These are phyloP conservation scores for Malurus splendens DNA, from an alignment of 2,797 vertebrate species.

Conservation along the genomic window DNA sequence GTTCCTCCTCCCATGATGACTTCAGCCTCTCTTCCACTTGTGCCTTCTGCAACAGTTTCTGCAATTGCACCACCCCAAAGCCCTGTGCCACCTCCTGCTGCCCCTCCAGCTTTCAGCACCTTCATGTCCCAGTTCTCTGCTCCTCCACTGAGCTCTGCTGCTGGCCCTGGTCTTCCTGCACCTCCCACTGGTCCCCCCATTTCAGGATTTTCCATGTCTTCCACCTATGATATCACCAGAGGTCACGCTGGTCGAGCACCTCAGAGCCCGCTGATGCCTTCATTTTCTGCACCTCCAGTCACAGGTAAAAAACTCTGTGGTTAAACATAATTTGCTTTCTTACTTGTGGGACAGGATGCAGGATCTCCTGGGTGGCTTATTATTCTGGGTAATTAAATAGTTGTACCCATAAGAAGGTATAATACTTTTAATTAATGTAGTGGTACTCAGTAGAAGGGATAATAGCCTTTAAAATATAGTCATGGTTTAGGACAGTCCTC, in stretches of 20 bases:
- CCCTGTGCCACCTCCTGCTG: not conserved
- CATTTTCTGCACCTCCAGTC: constrained; percentile 77
- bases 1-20: constrained; percentile 46
- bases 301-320: constrained; percentile 70
- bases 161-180: constrained; percentile 49
- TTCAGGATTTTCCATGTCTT: constrained; percentile 78
- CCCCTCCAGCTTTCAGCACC: constrained; percentile 19
- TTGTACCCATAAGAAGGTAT: not conserved
- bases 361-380: not conserved
- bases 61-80: not conserved
- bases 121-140: constrained; percentile 1
- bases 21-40: constrained; percentile 49
- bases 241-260: constrained; percentile 92
- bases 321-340: not conserved
- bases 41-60: not conserved
- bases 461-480: not conserved
- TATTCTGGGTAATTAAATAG: not conserved
- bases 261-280: constrained; percentile 92
- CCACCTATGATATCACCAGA: constrained; percentile 88
- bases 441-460: not conserved
- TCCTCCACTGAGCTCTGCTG: not conserved
- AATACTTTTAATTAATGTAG: not conserved
- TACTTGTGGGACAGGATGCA: not conserved
- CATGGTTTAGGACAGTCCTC: not conserved
- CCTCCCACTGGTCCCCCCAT: constrained; percentile 78